Conservation (phyloP, 92 coral and sea anemone species). For the Epizoanthus scotinus region DNA sequence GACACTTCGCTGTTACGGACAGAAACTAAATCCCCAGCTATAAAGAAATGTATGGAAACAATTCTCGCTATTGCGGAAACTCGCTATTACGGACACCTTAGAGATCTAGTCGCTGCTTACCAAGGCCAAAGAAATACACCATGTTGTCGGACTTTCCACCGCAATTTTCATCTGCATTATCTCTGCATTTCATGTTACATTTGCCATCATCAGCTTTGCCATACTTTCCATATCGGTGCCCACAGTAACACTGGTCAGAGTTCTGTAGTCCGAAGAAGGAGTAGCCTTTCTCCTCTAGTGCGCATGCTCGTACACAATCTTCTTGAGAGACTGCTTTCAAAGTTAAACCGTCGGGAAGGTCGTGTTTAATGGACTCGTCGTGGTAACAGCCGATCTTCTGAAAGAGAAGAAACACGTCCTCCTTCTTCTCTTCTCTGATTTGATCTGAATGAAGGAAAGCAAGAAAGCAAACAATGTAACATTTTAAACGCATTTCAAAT, state of each 20-base stretch:
- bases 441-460: slow-evolving; percentile 49
- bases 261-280: slow-evolving; percentile 95
- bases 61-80: too few species aligned
- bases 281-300: slow-evolving; percentile 85
- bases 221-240: slow-evolving; percentile 88
- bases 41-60: too few species aligned
- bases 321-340: slow-evolving; percentile 88
- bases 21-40: too few species aligned
- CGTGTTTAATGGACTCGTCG: slow-evolving; percentile 72
- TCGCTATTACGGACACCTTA: too few species aligned
- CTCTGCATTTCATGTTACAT: slow-evolving; percentile 86
- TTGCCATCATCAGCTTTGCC: slow-evolving; percentile 78
- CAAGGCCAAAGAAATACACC: slow-evolving; percentile 96
- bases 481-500: neutral
- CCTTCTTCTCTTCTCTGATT: slow-evolving; percentile 83
- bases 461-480: neutral
- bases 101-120: slow-evolving; percentile 44
- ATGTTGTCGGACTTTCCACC: slow-evolving; percentile 87
- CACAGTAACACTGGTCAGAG: slow-evolving; percentile 93
- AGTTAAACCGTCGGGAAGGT: slow-evolving; percentile 63
- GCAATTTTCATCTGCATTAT: slow-evolving; percentile 92
- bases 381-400: slow-evolving; percentile 97
- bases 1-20: neutral
- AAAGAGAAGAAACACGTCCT: slow-evolving; percentile 91
- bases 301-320: slow-evolving; percentile 95